Evolutionary conservation across 2,113 vertebrate species (phyloP), one percentile per base, ranked within the genome.

Genomic region (Podilymbus podiceps): DNA sequence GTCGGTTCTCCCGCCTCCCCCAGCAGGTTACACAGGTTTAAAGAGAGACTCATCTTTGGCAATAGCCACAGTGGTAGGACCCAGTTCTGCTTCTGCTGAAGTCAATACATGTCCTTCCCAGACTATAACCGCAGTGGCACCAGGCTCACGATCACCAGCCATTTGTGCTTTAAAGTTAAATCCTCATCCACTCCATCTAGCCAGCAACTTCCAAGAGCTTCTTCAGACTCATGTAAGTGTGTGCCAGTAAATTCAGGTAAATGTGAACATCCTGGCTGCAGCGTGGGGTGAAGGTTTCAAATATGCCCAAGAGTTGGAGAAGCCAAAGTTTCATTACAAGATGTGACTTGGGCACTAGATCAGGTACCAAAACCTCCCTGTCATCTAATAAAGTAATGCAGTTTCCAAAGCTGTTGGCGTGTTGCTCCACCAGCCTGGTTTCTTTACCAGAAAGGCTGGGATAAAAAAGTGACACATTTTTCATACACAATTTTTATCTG

Each of bases 371-470:
- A 95, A 94, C 55, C 67, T 88, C 74, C 67, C 82, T 83, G 84
- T 21, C 55, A 73, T 44, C 58, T 89, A 85, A 91, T 19, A 72
- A 85, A 89, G 73, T 42, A 42, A 42, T 12, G 42, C 71, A 85
- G 93, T 96, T 95, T 93, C 87, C 63, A 95, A 97, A 93, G 87
- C 91, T 91, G 77, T 66, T 93, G 92, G 79, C 83, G 80, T 82
- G 96, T 73, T 89, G 91, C 89, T 93, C 89, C 91, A 95, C 68
- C 93, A 97, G 92, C 88, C 96, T 58, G 83, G 68, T 91, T 84
- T 93, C 80, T 89, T 75, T 82, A 95, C 9, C n/a, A 82, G 58
- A 95, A 92, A 82, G 89, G 91, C 83, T 92, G 93, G 94, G 47
- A 89, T 88, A 83, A 94, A 94, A 92, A 82, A 80, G 71, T 75